Evolutionary conservation across 2,797 vertebrate species (phyloP).

Genomic region (Spinus pinus): DNA sequence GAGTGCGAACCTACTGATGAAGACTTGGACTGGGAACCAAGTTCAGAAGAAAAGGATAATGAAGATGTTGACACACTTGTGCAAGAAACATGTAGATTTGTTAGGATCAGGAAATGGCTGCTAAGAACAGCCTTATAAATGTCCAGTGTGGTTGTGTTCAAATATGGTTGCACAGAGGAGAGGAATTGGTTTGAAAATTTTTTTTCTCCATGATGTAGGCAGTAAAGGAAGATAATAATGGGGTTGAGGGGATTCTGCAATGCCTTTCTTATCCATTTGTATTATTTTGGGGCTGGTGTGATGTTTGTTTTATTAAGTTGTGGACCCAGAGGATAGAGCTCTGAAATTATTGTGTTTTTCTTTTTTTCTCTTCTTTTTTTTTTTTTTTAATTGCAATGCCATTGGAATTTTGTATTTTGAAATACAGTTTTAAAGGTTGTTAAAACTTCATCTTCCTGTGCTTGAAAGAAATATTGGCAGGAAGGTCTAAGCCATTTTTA

Average conservation of each 20-base stretch:
- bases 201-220: neutral
- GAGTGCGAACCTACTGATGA: slow-evolving; percentile 75
- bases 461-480: neutral
- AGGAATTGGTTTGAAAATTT: neutral
- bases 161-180: neutral
- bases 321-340: neutral
- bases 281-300: neutral
- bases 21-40: slow-evolving; percentile 81
- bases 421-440: neutral
- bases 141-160: neutral
- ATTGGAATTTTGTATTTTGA: neutral
- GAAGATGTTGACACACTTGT: slow-evolving; percentile 70
- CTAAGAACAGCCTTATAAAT: accelerated
- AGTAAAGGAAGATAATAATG: neutral
- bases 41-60: slow-evolving; percentile 66
- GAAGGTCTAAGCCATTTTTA: neutral
- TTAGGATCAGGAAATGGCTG: slow-evolving; percentile 71
- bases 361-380: neutral
- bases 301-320: neutral
- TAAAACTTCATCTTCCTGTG: neutral
- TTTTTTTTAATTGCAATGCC: accelerated
- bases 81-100: slow-evolving; percentile 69
- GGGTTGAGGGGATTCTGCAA: neutral
- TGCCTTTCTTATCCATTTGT: neutral
- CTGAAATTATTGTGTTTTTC: neutral